Base-by-base conservation (phyloP, 2,888 invertebrate species). In the Nemotelus nigrinus region DNA sequence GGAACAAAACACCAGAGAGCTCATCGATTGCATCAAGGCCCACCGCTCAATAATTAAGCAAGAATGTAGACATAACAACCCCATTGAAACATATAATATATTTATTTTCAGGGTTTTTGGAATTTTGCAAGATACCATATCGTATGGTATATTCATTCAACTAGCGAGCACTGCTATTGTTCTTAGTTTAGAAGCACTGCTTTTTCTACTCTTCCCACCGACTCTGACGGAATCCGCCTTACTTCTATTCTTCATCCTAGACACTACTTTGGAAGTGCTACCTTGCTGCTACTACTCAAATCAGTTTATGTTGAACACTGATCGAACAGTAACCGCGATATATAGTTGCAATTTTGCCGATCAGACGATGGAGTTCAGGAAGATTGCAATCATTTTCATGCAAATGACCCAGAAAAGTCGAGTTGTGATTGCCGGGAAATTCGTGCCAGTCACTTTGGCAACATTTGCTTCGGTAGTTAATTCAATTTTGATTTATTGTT, bases 301-400 rank as follows among this genome's bases (percentile, higher is more conserved):
- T 25, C 39, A 68, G 48, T 60, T 78, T 8, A 57, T 78, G 58
- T 4, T 43, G 1, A 10, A 44, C 6, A 78, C 65, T 8, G 74
- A 74, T 64, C 39, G 50, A 5, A 3, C 68, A 41, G 68, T 68
- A 1, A 75, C 75, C 7, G 57, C 78, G 25, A 67, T 78, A 2
- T 78, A 75, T 58, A 68, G 68, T 3, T 78, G 55, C 6, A 75
- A 78, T 75, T 78, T 65, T 55, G 50, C 67, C 7, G 78, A 78
- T 43, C 78, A 58, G 43, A 50, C 57, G 3, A 47, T 41, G 44
- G 39, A 75, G 39, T 78, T 67, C 39, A 78, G 75, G 68, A 78
- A 75, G 48, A 58, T 57, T 1, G 50, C 64, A 10, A 78, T 78
- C n/a, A 75, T 74, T 48, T 77, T 77, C 43, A 78, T 75, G 75